Percentiles rank a stretch among this genome's conserved stretches.
Conservation (phyloP, 2,888 invertebrate species). For the Lysandra bellargus region DNA sequence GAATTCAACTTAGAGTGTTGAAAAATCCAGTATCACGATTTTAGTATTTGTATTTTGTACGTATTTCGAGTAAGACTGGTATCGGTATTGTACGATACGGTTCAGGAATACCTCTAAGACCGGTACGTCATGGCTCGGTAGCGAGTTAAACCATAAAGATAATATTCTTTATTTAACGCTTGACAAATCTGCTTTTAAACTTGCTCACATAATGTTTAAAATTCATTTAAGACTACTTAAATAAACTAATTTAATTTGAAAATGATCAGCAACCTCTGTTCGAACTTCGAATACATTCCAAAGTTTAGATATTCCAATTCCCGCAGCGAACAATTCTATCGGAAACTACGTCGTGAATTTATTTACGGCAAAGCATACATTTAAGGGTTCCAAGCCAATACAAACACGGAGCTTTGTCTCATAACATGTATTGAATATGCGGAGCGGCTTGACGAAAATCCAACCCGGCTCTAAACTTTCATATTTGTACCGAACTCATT, state of each 20-base stretch:
- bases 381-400: constrained; percentile 9
- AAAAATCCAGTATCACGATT: no score
- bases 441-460: neutral
- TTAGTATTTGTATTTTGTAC: no score
- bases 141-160: neutral
- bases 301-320: neutral
- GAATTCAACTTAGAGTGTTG: no score
- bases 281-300: neutral
- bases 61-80: no score
- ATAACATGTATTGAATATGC: constrained; percentile 22
- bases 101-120: neutral
- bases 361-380: neutral
- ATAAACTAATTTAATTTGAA: neutral
- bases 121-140: neutral
- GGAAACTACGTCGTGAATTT: neutral
- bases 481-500: constrained; percentile 1
- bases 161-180: no score
- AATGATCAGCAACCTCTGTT: neutral
- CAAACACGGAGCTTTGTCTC: constrained; percentile 17
- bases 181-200: neutral
- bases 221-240: no score
- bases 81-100: no score
- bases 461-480: neutral
- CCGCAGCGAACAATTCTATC: neutral
- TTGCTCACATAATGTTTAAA: no score